phyloP scores from a whole-genome alignment of 2,113 vertebrate genomes.

The Oostethus manadensis region DNA sequence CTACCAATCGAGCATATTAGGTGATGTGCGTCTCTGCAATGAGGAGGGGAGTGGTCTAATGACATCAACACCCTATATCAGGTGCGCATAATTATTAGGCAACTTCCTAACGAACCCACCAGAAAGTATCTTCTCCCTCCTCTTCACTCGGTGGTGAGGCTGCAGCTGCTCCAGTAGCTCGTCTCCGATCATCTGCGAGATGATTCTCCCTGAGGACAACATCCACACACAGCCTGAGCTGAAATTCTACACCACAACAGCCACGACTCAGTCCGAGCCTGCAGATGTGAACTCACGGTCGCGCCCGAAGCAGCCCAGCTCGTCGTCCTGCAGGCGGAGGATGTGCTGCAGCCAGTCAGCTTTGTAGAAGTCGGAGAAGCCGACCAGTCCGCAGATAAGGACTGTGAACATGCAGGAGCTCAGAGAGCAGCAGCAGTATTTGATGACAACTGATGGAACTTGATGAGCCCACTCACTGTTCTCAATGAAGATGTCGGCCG shows the following conservation, averaged over 20 bases:
- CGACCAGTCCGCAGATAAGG: conserved; percentile 76
- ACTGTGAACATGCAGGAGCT: conserved; percentile 58
- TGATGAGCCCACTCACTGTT: conserved; percentile 64
- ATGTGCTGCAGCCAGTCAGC: conserved; percentile 76
- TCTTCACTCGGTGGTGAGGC: conserved; percentile 71
- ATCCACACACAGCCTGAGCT: not conserved
- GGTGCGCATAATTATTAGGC: too few species aligned
- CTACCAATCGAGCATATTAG: too few species aligned
- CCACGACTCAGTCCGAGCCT: not conserved
- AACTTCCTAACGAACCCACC: conserved; percentile 63
- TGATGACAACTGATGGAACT: not conserved
- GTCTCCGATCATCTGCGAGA: conserved; percentile 66
- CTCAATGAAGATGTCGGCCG: conserved; percentile 79
- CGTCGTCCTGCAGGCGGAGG: conserved; percentile 71
- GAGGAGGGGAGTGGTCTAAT: too few species aligned
- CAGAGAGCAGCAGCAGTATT: not conserved
- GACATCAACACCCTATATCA: too few species aligned
- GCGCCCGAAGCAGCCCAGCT: conserved; percentile 76
- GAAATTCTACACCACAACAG: not conserved
- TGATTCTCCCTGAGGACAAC: conserved; percentile 48
- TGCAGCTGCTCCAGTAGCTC: conserved; percentile 68
- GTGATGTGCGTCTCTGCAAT: too few species aligned
- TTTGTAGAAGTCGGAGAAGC: conserved; percentile 82
- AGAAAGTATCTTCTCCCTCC: conserved; percentile 71
- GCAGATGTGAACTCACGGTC: conserved; percentile 62